phyloP scores from a whole-genome alignment of 2,888 invertebrate genomes.

The Anoplius nigerrimus region DNA sequence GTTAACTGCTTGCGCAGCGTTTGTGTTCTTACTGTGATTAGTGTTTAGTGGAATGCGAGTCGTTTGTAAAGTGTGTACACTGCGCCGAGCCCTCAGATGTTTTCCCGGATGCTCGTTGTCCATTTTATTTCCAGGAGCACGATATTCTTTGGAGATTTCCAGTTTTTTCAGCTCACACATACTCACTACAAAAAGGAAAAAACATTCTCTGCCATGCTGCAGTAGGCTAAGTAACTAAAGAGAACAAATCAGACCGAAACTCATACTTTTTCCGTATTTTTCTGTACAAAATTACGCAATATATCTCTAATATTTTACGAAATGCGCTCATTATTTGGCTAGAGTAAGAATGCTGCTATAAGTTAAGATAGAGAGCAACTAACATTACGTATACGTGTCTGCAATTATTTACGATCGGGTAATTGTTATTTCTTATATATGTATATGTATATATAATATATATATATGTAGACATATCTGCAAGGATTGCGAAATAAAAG shows the following conservation, averaged over 20 bases:
- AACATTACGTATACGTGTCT: too few species aligned
- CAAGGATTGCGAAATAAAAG: constrained; percentile 11
- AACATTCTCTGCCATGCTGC: constrained; percentile 72
- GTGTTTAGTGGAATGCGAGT: constrained; percentile 60
- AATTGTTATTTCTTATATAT: constrained; percentile 8
- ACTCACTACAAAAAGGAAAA: constrained; percentile 72
- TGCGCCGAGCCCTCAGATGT: constrained; percentile 66
- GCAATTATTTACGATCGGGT: too few species aligned
- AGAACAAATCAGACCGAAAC: constrained; percentile 22
- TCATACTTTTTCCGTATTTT: constrained; percentile 6
- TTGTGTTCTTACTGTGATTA: constrained; percentile 62
- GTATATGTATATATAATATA: constrained; percentile 22
- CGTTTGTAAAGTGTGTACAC: constrained; percentile 62
- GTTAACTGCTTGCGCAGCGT: constrained; percentile 67
- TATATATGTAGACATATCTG: constrained; percentile 3
- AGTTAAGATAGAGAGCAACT: constrained; percentile 20
- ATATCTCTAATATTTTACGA: constrained; percentile 1
- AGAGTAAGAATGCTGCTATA: constrained; percentile 34
- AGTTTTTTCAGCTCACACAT: constrained; percentile 73
- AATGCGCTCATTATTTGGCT: constrained; percentile 16
- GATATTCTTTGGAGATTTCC: constrained; percentile 68
- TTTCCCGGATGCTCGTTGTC: constrained; percentile 65
- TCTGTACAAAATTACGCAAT: constrained; percentile 17
- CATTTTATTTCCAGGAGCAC: constrained; percentile 60
- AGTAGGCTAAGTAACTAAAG: constrained; percentile 59